phyloP scores from a whole-genome alignment of 1,140 invertebrate species.

The Papilio dardanus region DNA sequence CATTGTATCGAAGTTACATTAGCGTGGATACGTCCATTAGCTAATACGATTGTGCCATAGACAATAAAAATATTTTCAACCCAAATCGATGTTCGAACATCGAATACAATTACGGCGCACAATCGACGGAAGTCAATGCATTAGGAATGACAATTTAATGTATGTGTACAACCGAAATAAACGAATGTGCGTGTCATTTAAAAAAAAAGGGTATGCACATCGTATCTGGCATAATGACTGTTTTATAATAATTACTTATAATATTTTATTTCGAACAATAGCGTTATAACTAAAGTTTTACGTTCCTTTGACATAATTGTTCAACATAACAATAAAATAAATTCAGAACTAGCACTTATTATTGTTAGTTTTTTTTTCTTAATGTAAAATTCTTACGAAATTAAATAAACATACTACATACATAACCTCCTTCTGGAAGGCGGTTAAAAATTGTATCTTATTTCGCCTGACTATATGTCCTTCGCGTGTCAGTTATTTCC shows the following conservation, averaged over 20 bases:
- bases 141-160: constrained; percentile 40
- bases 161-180: not conserved
- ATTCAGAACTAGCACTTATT: not conserved
- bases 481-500: constrained; percentile 32
- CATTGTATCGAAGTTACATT: constrained; percentile 21
- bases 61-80: constrained; percentile 32
- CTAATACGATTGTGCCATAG: constrained; percentile 22
- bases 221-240: not conserved
- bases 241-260: not conserved
- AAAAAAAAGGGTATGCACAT: not conserved
- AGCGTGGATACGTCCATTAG: constrained; percentile 15
- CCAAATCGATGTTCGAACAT: constrained; percentile 16
- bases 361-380: not conserved
- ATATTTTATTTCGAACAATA: too few relatives aligned
- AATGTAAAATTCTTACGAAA: not conserved
- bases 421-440: too few relatives aligned
- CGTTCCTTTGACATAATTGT: not conserved
- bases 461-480: not conserved
- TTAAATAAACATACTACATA: too few relatives aligned
- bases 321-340: not conserved
- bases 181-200: not conserved
- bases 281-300: not conserved
- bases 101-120: constrained; percentile 30
- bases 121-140: constrained; percentile 40
- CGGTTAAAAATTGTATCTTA: too few relatives aligned